Base-by-base conservation (phyloP, 2,888 invertebrate species). In the Eulithis testata region DNA sequence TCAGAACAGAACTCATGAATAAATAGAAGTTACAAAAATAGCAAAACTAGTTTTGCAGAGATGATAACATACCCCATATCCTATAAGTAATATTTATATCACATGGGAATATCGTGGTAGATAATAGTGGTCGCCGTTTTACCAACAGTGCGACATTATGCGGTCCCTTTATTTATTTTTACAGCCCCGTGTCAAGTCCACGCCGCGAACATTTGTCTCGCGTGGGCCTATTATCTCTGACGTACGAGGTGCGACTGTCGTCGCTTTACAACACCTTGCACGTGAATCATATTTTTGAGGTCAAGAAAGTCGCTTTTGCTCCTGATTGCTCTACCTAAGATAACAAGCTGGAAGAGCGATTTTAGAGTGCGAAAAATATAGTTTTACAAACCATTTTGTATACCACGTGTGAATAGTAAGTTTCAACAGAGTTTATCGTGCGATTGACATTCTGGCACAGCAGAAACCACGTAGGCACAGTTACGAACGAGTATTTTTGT, bases 161-260 rank as follows among this genome's bases (percentile, higher is more conserved):
- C 74, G 76, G 77, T 76, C 79, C 80, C 81, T 86, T 85, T 85
- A 86, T 86, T 86, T 85, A 86, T 86, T 86, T 86, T 86, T 85
- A 86, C 85, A 84, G 75, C 82, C 82, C 76, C 78, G 70, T 82
- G 87, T 87, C 87, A 86, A 83, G 83, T 81, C 83, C 87, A 87
- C 82, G 82, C 84, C 73, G 71, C 68, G 77, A 79, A 78, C 86
- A 87, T 88, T 88, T 87, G 82, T 87, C 86, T 87, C 75, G 73
- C 73, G 78, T 74, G 80, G 78, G 75, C 73, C 84, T 80, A 83
- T 85, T 86, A 86, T 86, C 84, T 83, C 74, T 79, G 79, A 80
- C 79, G 76, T 79, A 79, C 80, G 82, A 77, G 75, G 76, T 80
- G 82, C 71, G 76, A 72, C 79, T 81, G 82, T 78, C 80, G 73